Percentiles rank a stretch among this genome's conserved stretches.
These are phyloP conservation scores for Orius insidiosus DNA, from an alignment of 1,140 invertebrate species.

Conservation along the genomic window DNA sequence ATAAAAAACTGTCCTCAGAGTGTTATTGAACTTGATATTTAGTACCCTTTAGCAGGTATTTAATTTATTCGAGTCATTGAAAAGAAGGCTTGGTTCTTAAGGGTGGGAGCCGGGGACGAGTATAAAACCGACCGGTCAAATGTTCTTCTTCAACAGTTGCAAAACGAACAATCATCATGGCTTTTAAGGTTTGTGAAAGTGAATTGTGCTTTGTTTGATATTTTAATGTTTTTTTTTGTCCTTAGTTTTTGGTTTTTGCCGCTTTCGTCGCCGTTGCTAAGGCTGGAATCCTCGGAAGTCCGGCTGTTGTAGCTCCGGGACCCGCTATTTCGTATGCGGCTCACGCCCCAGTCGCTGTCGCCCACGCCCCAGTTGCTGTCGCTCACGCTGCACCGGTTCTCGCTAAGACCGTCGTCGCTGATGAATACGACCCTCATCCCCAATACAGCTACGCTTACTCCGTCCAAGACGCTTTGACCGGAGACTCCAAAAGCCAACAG, in stretches of 20 bases:
- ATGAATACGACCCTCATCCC: conserved; percentile 23
- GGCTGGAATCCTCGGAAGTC: neutral
- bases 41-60: too few species aligned
- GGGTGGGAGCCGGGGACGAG: too few species aligned
- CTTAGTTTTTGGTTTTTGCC: neutral
- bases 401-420: conserved; percentile 8
- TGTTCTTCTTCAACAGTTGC: too few species aligned
- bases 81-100: too few species aligned
- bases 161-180: too few species aligned
- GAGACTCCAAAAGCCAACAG: conserved; percentile 19
- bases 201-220: too few species aligned
- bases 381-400: neutral
- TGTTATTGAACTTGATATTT: too few species aligned
- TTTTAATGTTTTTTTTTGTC: neutral
- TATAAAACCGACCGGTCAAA: too few species aligned
- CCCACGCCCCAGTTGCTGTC: conserved; percentile 9
- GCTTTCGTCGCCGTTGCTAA: neutral
- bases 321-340: conserved; percentile 8
- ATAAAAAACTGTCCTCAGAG: too few species aligned
- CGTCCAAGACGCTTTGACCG: conserved; percentile 33
- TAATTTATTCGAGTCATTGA: too few species aligned
- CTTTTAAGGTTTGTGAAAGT: too few species aligned
- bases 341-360: conserved; percentile 5
- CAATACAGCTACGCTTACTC: conserved; percentile 33
- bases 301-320: neutral